Evolutionary conservation across 2,888 invertebrate species (phyloP).

Genomic region (Sphaerophoria taeniata): DNA sequence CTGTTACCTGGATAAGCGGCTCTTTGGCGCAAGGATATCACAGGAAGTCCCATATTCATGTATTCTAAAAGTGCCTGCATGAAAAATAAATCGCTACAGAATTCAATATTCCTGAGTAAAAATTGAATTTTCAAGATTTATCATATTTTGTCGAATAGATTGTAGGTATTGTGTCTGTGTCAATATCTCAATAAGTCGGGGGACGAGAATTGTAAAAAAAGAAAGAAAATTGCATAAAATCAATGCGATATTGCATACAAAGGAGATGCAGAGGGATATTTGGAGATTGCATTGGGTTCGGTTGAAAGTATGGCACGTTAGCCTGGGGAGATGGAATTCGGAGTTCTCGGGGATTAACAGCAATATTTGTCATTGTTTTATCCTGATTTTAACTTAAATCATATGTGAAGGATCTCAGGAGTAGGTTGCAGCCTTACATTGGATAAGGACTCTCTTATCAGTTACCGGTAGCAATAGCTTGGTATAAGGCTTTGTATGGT

Average conservation of each 20-base stretch:
- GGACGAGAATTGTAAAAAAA: neutral
- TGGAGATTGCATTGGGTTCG: too few species aligned
- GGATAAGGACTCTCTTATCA: too few species aligned
- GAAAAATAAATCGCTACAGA: constrained; percentile 23
- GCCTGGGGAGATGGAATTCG: too few species aligned
- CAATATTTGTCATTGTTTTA: too few species aligned
- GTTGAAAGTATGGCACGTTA: too few species aligned
- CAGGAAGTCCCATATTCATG: neutral
- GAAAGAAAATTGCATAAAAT: neutral
- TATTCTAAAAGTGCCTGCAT: too few species aligned
- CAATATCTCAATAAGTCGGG: neutral
- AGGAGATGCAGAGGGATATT: neutral
- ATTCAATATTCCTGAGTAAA: constrained; percentile 46
- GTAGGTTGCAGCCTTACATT: too few species aligned
- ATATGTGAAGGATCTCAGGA: too few species aligned
- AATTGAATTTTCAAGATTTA: constrained; percentile 68
- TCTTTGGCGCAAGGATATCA: neutral
- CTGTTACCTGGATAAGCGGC: neutral
- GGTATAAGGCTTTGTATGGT: too few species aligned
- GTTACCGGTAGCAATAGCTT: too few species aligned
- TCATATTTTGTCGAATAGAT: constrained; percentile 20
- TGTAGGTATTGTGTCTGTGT: constrained; percentile 4
- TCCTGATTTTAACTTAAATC: too few species aligned
- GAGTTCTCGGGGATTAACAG: too few species aligned
- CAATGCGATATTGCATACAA: neutral